Evolutionary conservation across 2,888 invertebrate species (phyloP).

Genomic region (Scaptodrosophila latifasciaeformis): DNA sequence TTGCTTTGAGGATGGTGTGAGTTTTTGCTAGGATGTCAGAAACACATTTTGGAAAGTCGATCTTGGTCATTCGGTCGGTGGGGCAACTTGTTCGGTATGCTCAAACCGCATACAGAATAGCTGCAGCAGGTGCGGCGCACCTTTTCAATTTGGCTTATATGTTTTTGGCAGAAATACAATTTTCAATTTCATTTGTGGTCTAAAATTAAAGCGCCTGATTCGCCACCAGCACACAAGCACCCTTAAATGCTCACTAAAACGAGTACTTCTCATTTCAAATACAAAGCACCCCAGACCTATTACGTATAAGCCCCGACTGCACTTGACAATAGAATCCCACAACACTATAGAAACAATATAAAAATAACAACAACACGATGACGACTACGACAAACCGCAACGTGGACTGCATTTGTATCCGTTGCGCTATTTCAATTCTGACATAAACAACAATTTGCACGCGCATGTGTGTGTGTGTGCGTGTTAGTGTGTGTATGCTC

Average conservation of each 20-base stretch:
- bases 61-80: too few species aligned
- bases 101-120: too few species aligned
- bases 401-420: conserved; percentile 38
- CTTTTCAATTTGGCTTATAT: neutral
- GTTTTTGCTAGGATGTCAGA: too few species aligned
- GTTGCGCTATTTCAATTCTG: conserved; percentile 39
- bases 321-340: conserved; percentile 57
- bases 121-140: neutral
- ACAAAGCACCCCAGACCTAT: conserved; percentile 17
- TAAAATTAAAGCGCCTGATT: neutral
- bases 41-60: too few species aligned
- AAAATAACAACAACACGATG: conserved; percentile 10
- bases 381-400: conserved; percentile 3
- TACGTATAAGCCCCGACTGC: conserved; percentile 53
- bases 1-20: too few species aligned
- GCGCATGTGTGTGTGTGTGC: conserved; percentile 16
- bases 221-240: conserved; percentile 24
- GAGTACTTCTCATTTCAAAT: neutral
- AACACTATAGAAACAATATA: too few species aligned
- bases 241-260: neutral
- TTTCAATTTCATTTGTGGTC: conserved; percentile 3
- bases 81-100: too few species aligned
- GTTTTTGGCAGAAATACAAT: neutral
- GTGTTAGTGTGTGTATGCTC: conserved; percentile 2
- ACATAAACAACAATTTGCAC: conserved; percentile 36